These are phyloP conservation scores for Polypterus bichir DNA, from an alignment of 2,113 vertebrate genomes.

Conservation along the genomic window DNA sequence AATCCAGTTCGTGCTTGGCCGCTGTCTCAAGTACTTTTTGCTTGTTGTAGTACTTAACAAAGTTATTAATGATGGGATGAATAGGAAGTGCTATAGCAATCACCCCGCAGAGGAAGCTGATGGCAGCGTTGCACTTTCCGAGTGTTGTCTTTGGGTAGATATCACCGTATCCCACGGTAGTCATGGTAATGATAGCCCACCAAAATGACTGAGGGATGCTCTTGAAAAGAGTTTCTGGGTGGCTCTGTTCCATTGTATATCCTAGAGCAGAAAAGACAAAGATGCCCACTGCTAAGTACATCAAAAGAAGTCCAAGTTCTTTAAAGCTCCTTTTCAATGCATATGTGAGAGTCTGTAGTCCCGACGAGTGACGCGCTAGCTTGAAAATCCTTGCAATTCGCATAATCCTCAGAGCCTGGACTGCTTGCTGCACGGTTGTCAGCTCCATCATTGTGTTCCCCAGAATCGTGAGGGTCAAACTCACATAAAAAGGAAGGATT, in stretches of 20 bases:
- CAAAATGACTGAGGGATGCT: conserved; percentile 97
- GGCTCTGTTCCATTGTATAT: conserved; percentile 92
- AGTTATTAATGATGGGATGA: conserved; percentile 96
- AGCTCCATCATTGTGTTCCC: conserved; percentile 84
- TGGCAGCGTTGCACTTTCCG: conserved; percentile 88
- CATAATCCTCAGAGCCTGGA: conserved; percentile 86
- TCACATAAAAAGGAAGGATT: conserved; percentile 87
- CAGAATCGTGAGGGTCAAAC: conserved; percentile 73
- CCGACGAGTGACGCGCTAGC: conserved; percentile 83
- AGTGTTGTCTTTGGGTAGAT: conserved; percentile 94
- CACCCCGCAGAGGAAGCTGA: conserved; percentile 91
- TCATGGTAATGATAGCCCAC: conserved; percentile 99
- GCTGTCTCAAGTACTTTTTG: conserved; percentile 89
- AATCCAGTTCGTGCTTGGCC: conserved; percentile 81
- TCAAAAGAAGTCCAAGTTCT: conserved; percentile 84
- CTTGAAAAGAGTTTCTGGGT: conserved; percentile 88
- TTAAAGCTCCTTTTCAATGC: conserved; percentile 89
- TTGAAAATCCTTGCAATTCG: conserved; percentile 89
- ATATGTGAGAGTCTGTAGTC: conserved; percentile 85
- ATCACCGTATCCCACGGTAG: conserved; percentile 90
- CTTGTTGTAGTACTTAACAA: conserved; percentile 90
- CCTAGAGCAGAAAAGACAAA: conserved; percentile 91
- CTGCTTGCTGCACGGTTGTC: conserved; percentile 80
- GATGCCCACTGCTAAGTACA: conserved; percentile 92
- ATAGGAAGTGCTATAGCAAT: conserved; percentile 92